Conservation (phyloP, 2,888 invertebrate genomes). For the Bimastos eiseni region DNA sequence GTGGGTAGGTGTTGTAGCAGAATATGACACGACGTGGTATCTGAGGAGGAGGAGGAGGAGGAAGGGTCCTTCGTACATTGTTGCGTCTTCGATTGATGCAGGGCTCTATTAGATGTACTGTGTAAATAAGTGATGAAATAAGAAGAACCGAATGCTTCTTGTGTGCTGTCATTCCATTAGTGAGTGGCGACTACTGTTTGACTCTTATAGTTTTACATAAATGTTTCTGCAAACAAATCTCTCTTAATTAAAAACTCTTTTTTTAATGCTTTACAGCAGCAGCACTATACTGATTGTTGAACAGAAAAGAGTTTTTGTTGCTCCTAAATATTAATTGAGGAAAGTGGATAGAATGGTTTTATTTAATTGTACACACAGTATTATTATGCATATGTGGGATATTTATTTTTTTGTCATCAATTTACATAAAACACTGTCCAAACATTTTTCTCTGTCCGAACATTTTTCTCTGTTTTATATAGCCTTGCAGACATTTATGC, state of each 20-base stretch:
- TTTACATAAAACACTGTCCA: neutral
- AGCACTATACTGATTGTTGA: neutral
- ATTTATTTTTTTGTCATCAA: neutral
- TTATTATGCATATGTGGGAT: constrained; percentile 3
- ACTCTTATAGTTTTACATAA: neutral
- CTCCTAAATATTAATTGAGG: neutral
- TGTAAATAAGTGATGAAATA: neutral
- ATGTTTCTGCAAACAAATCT: neutral
- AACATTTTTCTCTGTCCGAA: too few relatives aligned
- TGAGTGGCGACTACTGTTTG: neutral
- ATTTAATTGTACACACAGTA: neutral
- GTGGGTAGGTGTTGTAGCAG: too few relatives aligned
- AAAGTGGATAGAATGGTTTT: neutral
- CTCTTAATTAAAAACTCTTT: neutral
- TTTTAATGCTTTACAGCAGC: too few relatives aligned
- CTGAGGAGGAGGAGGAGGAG: neutral
- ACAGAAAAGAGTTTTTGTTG: neutral
- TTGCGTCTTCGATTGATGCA: neutral
- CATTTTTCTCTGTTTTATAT: too few relatives aligned
- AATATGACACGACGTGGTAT: neutral
- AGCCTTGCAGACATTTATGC: neutral
- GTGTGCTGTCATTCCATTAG: neutral
- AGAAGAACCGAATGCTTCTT: neutral
- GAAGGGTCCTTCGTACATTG: neutral
- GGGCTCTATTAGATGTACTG: neutral